Evolutionary conservation across 1,140 invertebrate species (phyloP), one percentile per base, ranked within the genome.

Genomic region (Pogonomyrmex californicus): DNA sequence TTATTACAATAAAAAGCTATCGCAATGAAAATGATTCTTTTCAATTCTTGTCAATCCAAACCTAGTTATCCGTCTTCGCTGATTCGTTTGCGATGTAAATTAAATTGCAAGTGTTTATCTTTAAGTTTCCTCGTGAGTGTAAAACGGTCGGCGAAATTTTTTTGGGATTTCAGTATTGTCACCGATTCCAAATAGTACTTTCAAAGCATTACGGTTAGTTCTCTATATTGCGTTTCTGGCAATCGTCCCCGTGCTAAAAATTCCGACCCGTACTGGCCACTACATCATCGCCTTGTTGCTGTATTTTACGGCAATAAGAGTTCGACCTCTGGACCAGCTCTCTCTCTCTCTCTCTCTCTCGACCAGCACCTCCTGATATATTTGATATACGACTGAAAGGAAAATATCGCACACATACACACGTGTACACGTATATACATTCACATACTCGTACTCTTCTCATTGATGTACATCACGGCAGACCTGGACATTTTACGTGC

Each of bases 241-340:
- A 78, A 78, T 78, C 58, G 76, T 78, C 41, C 41, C 30, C 76
- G 9, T 30, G 30, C 44, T 78, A 44, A 78, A 78, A 78, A 78
- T 78, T 78, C 58, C 30, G 30, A 47, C 17, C 44, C 17, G 58
- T n/a, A 7, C 60, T 47, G 58, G 76, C 68, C 60, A 76, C 58
- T 85, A 85, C 47, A 85, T 85, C 82, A 76, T 77, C 58, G 82
- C 12, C 58, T 58, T 76, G 73, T 76, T 47, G 47, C 47, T 85
- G 38, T 85, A 62, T 85, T 85, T 85, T 62, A 85, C 17, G 58
- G 82, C 82, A 85, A 85, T 85, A 77, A 85, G 82, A 85, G 73
- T 77, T 85, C 71, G 71, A 85, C 82, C 71, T 85, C 58, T 65
- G 76, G 58, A 23, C 23, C 23, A 23, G 23, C 23, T 23, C 23